These are phyloP conservation scores for Petrolisthes manimaculis DNA, from an alignment of 2,888 invertebrate species.

Conservation along the genomic window DNA sequence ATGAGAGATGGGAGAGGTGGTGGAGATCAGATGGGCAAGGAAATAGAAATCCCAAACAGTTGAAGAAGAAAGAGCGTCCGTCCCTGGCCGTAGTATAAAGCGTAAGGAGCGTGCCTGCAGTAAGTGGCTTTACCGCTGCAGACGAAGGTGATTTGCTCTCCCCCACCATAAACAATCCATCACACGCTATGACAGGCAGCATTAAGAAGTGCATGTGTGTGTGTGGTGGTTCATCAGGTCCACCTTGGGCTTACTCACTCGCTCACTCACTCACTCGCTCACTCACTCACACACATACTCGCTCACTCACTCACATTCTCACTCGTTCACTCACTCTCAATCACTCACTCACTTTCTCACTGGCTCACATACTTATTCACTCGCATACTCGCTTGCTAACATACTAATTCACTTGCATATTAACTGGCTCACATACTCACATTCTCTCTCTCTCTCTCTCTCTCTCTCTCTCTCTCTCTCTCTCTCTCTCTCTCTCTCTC, in stretches of 20 bases:
- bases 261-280: not conserved
- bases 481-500: conserved; percentile 1
- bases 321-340: not conserved
- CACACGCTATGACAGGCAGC: conserved; percentile 10
- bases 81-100: not conserved
- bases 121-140: not conserved
- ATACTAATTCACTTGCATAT: not conserved
- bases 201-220: conserved; percentile 19
- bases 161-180: conserved; percentile 15
- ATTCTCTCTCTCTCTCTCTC: not conserved
- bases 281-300: not conserved
- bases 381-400: not conserved
- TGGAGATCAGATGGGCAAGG: not conserved
- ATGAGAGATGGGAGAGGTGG: not conserved
- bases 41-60: not conserved
- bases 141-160: conserved; percentile 7
- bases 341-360: not conserved
- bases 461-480: conserved; percentile 1
- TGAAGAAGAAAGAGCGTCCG: not conserved
- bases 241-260: not conserved
- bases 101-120: conserved; percentile 1
- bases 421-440: not conserved
- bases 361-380: not conserved
- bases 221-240: not conserved
- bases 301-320: not conserved